Conservation (phyloP, 2,888 invertebrate genomes). For the Machimus rusticus region DNA sequence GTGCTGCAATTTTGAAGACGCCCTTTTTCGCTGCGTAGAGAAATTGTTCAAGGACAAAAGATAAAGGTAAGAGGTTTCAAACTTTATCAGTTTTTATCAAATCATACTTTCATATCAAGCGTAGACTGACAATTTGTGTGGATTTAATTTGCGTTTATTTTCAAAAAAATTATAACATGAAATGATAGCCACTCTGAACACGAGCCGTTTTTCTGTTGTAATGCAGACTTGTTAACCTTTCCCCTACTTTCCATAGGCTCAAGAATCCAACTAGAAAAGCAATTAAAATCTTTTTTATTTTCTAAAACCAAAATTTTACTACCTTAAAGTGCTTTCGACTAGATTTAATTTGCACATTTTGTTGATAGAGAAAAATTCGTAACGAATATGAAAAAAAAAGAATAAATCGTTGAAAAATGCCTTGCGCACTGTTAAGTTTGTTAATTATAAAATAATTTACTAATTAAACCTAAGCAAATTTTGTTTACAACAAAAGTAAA, state of each 20-base stretch:
- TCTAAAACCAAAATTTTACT: background rate
- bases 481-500: background rate
- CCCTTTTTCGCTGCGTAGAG: background rate
- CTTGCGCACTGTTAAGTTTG: background rate
- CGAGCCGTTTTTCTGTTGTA: background rate
- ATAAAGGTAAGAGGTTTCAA: background rate
- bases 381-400: background rate
- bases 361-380: background rate
- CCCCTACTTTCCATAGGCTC: background rate
- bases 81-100: no score
- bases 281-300: background rate
- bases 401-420: background rate
- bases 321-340: background rate
- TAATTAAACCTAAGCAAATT: background rate
- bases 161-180: background rate
- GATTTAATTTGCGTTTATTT: background rate
- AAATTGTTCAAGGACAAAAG: background rate
- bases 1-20: background rate
- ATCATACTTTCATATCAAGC: background rate
- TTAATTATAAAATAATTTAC: background rate
- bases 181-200: background rate
- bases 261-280: background rate
- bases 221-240: background rate
- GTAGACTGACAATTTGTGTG: background rate
- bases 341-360: background rate